Percentiles rank a stretch among this genome's conserved stretches.
Conservation (phyloP, 1,140 invertebrate species). For the Hypothenemus hampei region DNA sequence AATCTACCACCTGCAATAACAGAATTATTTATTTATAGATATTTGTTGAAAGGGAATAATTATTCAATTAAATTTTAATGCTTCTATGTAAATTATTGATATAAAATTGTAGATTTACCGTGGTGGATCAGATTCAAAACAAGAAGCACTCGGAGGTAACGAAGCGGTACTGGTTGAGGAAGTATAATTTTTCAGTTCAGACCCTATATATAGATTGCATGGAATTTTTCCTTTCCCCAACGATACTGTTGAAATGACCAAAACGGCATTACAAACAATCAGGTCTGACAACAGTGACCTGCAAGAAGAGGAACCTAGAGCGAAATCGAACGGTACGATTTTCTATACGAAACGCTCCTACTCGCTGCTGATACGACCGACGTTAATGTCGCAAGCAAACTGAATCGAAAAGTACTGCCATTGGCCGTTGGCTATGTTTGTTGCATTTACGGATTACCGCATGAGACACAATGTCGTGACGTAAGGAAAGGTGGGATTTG, state of each 20-base stretch:
- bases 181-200: too few relatives aligned
- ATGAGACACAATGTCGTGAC: conserved; percentile 22
- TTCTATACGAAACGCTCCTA: conserved; percentile 11
- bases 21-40: conserved; percentile 2
- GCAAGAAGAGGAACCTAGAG: conserved; percentile 4
- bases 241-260: conserved; percentile 10
- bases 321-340: conserved; percentile 1
- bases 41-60: too few relatives aligned
- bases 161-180: too few relatives aligned
- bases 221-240: too few relatives aligned
- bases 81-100: too few relatives aligned
- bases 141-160: too few relatives aligned
- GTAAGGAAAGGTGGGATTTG: conserved; percentile 17
- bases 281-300: conserved; percentile 20
- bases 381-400: conserved; percentile 11
- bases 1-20: conserved; percentile 50
- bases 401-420: conserved; percentile 23
- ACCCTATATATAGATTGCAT: too few relatives aligned
- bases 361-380: neutral
- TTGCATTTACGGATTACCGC: conserved; percentile 19
- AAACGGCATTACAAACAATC: conserved; percentile 17
- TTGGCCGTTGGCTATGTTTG: conserved; percentile 21
- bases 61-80: too few relatives aligned
- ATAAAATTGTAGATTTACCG: too few relatives aligned
- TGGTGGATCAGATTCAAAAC: too few relatives aligned